Evolutionary conservation across 2,888 invertebrate genomes (phyloP).

Genomic region (Cataglyphis cursor): DNA sequence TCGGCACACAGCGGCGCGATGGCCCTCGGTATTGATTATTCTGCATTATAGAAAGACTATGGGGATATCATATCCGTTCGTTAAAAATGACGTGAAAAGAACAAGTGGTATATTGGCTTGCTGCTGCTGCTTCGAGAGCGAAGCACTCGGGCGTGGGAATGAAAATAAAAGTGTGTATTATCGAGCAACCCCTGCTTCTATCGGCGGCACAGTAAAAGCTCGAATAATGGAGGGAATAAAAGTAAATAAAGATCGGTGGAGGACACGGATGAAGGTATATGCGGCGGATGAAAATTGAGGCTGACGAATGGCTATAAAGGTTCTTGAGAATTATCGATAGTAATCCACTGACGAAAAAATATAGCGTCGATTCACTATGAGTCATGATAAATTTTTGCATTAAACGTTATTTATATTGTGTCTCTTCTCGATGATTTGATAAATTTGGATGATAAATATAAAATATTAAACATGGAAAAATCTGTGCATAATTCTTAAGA

Average conservation of each 20-base stretch:
- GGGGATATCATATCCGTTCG: conserved; percentile 57
- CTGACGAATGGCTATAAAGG: conserved; percentile 40
- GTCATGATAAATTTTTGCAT: not conserved
- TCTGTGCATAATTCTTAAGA: not conserved
- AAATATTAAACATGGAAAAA: not conserved
- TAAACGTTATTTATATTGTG: not conserved
- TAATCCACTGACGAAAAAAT: conserved; percentile 28
- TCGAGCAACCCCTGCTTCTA: conserved; percentile 57
- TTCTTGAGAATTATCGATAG: conserved; percentile 40
- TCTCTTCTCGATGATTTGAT: not conserved
- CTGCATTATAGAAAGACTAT: conserved; percentile 56
- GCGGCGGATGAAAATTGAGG: conserved; percentile 42
- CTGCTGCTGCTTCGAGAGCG: conserved; percentile 58
- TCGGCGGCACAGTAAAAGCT: conserved; percentile 71
- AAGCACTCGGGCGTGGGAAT: conserved; percentile 62
- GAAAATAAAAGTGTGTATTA: conserved; percentile 64
- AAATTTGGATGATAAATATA: not conserved
- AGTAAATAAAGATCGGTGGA: conserved; percentile 69
- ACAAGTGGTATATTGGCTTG: conserved; percentile 58
- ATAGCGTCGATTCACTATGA: not conserved
- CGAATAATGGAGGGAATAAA: conserved; percentile 75
- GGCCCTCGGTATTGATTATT: conserved; percentile 54
- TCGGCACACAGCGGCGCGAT: conserved; percentile 47
- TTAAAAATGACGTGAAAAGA: conserved; percentile 59
- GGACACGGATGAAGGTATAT: conserved; percentile 57